These are phyloP conservation scores for Pimephales promelas DNA, from an alignment of 2,113 vertebrate species.

Conservation along the genomic window DNA sequence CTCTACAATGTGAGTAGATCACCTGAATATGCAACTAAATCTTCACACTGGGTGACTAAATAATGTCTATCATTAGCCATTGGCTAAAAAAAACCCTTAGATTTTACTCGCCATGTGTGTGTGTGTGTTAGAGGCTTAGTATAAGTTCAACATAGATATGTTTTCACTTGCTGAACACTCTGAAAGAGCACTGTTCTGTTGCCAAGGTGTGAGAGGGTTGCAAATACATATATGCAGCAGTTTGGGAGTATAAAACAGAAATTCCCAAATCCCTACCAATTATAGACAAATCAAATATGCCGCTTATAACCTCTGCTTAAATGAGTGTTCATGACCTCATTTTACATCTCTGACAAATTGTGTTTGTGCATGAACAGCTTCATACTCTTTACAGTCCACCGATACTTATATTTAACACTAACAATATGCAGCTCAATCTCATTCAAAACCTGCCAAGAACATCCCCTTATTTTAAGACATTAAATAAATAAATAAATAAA, in stretches of 20 bases:
- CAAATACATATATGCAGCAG: slow-evolving; percentile 5
- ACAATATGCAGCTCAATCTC: neutral
- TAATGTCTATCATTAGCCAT: too few species aligned
- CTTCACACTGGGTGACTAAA: too few species aligned
- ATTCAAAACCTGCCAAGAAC: neutral
- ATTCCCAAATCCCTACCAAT: neutral
- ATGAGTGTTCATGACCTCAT: slow-evolving; percentile 7
- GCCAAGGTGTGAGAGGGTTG: too few species aligned
- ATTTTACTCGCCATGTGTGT: too few species aligned
- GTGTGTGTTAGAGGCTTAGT: too few species aligned
- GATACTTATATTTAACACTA: neutral
- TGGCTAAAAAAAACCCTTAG: too few species aligned
- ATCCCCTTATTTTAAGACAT: neutral
- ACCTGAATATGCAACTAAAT: too few species aligned
- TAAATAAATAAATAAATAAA: too few species aligned
- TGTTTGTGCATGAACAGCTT: neutral
- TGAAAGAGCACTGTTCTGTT: too few species aligned
- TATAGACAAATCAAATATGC: neutral
- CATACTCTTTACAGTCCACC: neutral
- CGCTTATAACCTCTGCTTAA: slow-evolving; percentile 13
- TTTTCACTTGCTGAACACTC: too few species aligned
- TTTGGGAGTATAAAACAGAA: neutral
- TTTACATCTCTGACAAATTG: neutral
- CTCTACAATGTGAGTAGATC: too few species aligned
- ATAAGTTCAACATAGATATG: too few species aligned